These are phyloP conservation scores for Fabriciana adippe DNA, from an alignment of 2,888 invertebrate species.

Conservation along the genomic window DNA sequence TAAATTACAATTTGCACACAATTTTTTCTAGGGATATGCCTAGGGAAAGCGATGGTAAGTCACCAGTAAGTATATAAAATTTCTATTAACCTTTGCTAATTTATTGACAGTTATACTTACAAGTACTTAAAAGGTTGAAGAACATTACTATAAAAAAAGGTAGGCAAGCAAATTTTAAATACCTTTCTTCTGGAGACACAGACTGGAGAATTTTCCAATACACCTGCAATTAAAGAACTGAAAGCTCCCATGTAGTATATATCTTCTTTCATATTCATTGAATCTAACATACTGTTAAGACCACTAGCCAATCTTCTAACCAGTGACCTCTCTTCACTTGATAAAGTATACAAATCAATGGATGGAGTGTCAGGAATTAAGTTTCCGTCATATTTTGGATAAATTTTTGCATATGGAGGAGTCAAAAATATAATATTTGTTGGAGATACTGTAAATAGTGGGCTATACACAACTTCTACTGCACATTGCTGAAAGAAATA, in stretches of 20 bases:
- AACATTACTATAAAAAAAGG: too few species aligned
- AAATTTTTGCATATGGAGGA: slow-evolving; percentile 82
- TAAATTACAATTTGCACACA: too few species aligned
- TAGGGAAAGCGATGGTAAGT: too few species aligned
- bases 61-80: too few species aligned
- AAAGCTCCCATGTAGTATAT: slow-evolving; percentile 84
- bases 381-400: slow-evolving; percentile 75
- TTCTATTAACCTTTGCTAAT: too few species aligned
- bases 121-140: too few species aligned
- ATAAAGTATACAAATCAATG: slow-evolving; percentile 66
- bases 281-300: slow-evolving; percentile 79
- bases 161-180: slow-evolving; percentile 25
- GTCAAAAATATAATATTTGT: slow-evolving; percentile 84
- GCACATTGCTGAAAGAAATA: slow-evolving; percentile 79
- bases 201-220: slow-evolving; percentile 81
- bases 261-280: slow-evolving; percentile 84
- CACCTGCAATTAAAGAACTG: slow-evolving; percentile 83
- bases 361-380: slow-evolving; percentile 57
- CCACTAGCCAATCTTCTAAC: slow-evolving; percentile 75
- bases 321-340: slow-evolving; percentile 63
- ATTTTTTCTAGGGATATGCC: too few species aligned
- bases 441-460: slow-evolving; percentile 82
- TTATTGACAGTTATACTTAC: too few species aligned
- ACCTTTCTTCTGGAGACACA: slow-evolving; percentile 82
- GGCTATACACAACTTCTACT: slow-evolving; percentile 83